phyloP scores from a whole-genome alignment of 1,140 invertebrate species.

The Ganaspis sp. region DNA sequence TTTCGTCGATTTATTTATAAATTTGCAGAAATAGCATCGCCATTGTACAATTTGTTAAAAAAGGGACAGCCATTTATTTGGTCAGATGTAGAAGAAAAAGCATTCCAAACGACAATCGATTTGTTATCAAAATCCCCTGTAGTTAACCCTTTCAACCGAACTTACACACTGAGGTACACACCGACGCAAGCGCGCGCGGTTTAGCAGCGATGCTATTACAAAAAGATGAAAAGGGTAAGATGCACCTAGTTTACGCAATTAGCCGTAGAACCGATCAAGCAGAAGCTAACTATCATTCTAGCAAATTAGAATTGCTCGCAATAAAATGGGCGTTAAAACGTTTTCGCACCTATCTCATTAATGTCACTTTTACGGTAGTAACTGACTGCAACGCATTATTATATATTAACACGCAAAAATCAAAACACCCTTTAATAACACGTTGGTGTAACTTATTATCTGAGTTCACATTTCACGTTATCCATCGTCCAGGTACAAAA shows the following conservation, averaged over 20 bases:
- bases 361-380: conserved; percentile 32
- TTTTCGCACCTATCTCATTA: conserved; percentile 36
- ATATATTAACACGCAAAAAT: conserved; percentile 6
- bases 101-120: background rate
- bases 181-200: conserved; percentile 39
- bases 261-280: conserved; percentile 40
- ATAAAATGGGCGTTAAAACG: conserved; percentile 14
- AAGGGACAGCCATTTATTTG: background rate
- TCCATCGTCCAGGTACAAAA: background rate
- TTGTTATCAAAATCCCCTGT: background rate
- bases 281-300: conserved; percentile 38
- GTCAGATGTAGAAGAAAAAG: background rate
- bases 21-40: conserved; percentile 17
- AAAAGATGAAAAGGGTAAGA: background rate
- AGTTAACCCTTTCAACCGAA: background rate
- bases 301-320: background rate
- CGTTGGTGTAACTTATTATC: background rate
- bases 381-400: conserved; percentile 30
- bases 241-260: conserved; percentile 35
- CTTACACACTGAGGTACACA: conserved; percentile 22
- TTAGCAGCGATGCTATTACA: conserved; percentile 40
- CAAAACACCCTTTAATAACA: background rate
- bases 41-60: conserved; percentile 16
- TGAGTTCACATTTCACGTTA: background rate
- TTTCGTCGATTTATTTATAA: conserved; percentile 57